Conservation (phyloP, 2,113 vertebrate species). For the Tachysurus vachellii region DNA sequence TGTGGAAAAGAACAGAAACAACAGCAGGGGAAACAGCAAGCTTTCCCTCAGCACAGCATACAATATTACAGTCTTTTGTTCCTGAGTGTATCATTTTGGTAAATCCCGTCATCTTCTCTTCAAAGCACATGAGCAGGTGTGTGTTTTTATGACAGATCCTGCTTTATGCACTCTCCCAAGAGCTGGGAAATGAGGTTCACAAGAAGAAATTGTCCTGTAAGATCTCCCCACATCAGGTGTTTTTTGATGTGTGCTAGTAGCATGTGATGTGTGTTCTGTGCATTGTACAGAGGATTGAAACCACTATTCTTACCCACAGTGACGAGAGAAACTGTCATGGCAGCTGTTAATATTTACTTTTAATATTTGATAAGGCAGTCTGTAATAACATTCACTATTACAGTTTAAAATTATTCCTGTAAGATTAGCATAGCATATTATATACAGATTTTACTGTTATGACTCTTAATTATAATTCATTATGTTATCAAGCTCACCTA, state of each 20-base stretch:
- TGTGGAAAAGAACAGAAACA: conserved; percentile 44
- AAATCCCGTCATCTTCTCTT: conserved; percentile 72
- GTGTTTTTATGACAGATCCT: conserved; percentile 30
- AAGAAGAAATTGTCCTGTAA: conserved; percentile 21
- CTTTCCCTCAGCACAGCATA: conserved; percentile 39
- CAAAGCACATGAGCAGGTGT: conserved; percentile 73
- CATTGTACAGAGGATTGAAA: background rate
- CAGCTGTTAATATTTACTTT: background rate
- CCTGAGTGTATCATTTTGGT: conserved; percentile 61
- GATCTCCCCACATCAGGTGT: conserved; percentile 16
- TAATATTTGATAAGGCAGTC: background rate
- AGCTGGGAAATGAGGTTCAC: conserved; percentile 18
- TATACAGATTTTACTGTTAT: background rate
- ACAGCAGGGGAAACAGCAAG: conserved; percentile 3
- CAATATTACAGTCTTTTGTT: conserved; percentile 60
- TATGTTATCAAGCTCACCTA: background rate
- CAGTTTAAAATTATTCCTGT: background rate
- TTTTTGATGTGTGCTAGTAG: conserved; percentile 18
- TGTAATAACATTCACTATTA: background rate
- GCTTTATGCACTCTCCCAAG: conserved; percentile 38
- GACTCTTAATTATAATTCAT: background rate
- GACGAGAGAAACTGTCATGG: background rate
- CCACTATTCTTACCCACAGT: background rate
- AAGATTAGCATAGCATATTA: background rate
- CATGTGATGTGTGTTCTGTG: background rate